These are phyloP conservation scores for Lacerta viridis DNA, from an alignment of 2,797 vertebrate genomes.

Conservation along the genomic window DNA sequence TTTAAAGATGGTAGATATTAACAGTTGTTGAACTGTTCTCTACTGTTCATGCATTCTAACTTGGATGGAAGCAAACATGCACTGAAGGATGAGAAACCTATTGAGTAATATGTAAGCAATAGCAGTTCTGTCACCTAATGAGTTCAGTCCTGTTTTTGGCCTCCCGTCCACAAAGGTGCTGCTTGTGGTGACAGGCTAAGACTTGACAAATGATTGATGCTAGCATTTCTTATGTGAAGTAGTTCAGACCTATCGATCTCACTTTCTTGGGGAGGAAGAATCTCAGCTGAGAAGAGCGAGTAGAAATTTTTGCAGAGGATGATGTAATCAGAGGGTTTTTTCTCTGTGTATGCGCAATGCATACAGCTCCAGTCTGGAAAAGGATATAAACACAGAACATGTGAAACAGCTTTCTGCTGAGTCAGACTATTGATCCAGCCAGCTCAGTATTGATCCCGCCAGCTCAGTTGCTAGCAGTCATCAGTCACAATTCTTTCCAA, in stretches of 20 bases:
- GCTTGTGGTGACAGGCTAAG: neutral
- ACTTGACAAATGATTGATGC: neutral
- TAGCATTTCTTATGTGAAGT: neutral
- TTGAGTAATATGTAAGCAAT: neutral
- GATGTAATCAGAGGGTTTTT: neutral
- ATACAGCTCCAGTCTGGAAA: too few species aligned
- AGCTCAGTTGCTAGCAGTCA: too few species aligned
- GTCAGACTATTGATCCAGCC: too few species aligned
- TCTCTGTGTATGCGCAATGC: too few species aligned
- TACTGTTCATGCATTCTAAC: constrained; percentile 17
- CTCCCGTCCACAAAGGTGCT: neutral
- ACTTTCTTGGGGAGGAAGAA: neutral
- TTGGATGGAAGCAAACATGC: neutral
- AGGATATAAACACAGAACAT: too few species aligned
- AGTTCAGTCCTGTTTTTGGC: neutral
- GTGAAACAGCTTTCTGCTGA: too few species aligned
- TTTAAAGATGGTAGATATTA: constrained; percentile 15
- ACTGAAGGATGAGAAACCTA: neutral
- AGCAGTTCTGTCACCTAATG: neutral
- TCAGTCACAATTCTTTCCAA: too few species aligned
- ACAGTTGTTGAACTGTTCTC: constrained; percentile 13
- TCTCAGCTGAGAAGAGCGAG: neutral
- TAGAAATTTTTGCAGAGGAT: neutral
- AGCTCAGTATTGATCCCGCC: too few species aligned
- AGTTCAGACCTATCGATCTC: neutral